phyloP scores from a whole-genome alignment of 2,888 invertebrate genomes.

The Hanleya hanleyi region DNA sequence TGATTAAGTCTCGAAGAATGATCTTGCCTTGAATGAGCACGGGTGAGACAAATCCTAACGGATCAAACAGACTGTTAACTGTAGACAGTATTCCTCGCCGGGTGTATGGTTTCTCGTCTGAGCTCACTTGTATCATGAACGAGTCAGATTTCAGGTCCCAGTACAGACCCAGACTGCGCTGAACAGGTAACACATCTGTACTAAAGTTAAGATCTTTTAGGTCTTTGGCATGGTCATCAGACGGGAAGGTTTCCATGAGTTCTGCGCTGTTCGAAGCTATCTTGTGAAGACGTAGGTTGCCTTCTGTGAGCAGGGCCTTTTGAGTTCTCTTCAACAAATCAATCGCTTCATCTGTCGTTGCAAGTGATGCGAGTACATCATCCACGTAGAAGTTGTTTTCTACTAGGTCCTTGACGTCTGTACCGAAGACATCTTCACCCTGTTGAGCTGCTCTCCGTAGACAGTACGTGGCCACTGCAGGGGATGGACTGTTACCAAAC shows the following conservation, averaged over 20 bases:
- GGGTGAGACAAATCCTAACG: constrained; percentile 42
- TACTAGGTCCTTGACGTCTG: too few species aligned
- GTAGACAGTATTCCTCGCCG: constrained; percentile 34
- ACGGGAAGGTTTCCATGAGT: constrained; percentile 37
- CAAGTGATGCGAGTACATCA: too few species aligned
- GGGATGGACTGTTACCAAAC: too few species aligned
- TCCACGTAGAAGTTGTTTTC: too few species aligned
- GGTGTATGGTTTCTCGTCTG: constrained; percentile 31
- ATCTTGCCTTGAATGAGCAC: constrained; percentile 39
- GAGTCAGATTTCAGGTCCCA: constrained; percentile 38
- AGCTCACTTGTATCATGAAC: constrained; percentile 25
- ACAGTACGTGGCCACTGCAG: too few species aligned
- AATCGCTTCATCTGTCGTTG: too few species aligned
- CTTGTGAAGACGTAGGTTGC: constrained; percentile 41
- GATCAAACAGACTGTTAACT: constrained; percentile 41
- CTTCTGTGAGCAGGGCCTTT: constrained; percentile 23
- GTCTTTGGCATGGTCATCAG: constrained; percentile 37
- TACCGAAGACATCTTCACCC: too few species aligned
- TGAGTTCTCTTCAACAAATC: too few species aligned
- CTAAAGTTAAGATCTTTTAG: constrained; percentile 35
- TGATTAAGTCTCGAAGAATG: constrained; percentile 36
- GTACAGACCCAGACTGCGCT: constrained; percentile 9
- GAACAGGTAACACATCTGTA: constrained; percentile 9
- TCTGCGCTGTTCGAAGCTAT: constrained; percentile 39
- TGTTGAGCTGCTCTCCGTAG: too few species aligned